Evolutionary conservation across 92 coral and sea anemone species (phyloP), one percentile per base, ranked within the genome.

Genomic region (Galaxea fascicularis): DNA sequence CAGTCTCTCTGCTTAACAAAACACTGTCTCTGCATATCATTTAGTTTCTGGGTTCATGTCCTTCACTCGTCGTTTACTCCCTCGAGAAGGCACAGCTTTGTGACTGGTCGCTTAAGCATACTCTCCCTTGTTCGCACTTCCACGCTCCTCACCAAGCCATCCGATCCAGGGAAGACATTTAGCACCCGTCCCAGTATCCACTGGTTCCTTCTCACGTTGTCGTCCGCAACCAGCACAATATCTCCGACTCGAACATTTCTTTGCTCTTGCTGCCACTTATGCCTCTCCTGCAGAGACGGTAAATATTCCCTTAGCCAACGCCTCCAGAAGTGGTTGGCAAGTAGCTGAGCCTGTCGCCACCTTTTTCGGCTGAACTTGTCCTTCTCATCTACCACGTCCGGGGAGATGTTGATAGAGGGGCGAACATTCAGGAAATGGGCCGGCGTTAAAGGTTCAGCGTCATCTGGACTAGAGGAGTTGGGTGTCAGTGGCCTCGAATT

Each of bases 291-390:
- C 27, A 91, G 41, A 0, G 94, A 83, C 14, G 89, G 87, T 54
- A 86, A 18, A 27, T 86, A 86, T 41, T 86, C 93, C 47, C 28
- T 74, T 5, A 87, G 39, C 91, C 85, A 91, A n/a, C n/a, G n/a
- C n/a, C n/a, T n/a, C n/a, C n/a, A n/a, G n/a, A n/a, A n/a, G n/a
- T n/a, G n/a, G n/a, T 84, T 84, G 18, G 78, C 46, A 3, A 91
- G 58, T 16, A 88, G 73, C 82, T 91, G 91, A 4, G 89, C 89
- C n/a, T n/a, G n/a, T n/a, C n/a, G n/a, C n/a, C n/a, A n/a, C n/a
- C n/a, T n/a, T n/a, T n/a, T n/a, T n/a, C n/a, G n/a, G n/a, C 80
- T 91, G 52, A 68, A 88, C 79, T 65, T 83, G 76, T 88, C 89
- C 11, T 29, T 68, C 17, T 86, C 85, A 39, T 66, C 73, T 26